A percentile compares a stretch with the other conserved stretches of the same genome.
phyloP scores from a whole-genome alignment of 1,140 invertebrate genomes.

The Pomacea maculata region DNA sequence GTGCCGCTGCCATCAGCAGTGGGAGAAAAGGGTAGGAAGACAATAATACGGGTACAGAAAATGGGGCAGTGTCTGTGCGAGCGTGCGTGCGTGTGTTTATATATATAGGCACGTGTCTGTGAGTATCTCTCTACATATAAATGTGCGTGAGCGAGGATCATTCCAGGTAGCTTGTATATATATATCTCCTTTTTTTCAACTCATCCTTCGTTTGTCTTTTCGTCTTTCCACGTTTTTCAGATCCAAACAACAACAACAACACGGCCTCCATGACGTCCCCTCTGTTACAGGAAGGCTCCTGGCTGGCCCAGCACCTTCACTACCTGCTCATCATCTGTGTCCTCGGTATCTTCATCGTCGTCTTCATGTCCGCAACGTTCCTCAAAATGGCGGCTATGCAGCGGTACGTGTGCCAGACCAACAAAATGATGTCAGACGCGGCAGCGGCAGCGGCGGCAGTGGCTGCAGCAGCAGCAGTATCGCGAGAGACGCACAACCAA shows the following conservation, averaged over 20 bases:
- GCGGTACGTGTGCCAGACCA: background rate
- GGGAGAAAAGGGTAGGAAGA: too few species aligned
- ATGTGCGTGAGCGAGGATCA: too few species aligned
- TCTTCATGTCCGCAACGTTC: constrained; percentile 23
- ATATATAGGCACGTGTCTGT: too few species aligned
- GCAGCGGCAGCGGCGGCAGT: background rate
- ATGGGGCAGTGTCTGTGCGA: too few species aligned
- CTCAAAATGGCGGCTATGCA: constrained; percentile 15
- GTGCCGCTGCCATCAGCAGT: too few species aligned
- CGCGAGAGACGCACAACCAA: background rate
- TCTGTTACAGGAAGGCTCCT: background rate
- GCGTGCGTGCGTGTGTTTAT: too few species aligned
- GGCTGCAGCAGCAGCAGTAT: background rate
- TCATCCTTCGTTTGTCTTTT: background rate
- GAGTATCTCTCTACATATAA: too few species aligned
- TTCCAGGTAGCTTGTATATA: background rate
- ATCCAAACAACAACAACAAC: background rate
- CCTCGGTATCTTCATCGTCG: constrained; percentile 8
- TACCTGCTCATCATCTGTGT: constrained; percentile 20
- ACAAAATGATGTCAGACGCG: background rate
- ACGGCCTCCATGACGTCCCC: background rate
- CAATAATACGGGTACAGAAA: too few species aligned
- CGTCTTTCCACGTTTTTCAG: background rate
- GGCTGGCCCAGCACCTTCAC: constrained; percentile 8
- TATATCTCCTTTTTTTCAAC: background rate